phyloP scores from a whole-genome alignment of 2,797 vertebrate genomes.

The Oophaga sylvatica region DNA sequence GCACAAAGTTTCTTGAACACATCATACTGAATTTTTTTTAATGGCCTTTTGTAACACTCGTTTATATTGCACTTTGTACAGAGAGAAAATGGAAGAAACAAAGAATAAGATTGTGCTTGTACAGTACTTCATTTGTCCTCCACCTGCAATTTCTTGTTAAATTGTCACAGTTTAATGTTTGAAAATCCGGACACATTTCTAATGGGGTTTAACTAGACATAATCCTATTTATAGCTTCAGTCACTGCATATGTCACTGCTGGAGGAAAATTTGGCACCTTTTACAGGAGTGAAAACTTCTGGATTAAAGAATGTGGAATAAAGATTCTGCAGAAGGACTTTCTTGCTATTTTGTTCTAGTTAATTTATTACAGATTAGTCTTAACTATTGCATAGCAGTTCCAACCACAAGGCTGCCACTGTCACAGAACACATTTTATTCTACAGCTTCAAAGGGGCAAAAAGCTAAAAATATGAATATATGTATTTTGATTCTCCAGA shows the following conservation, averaged over 20 bases:
- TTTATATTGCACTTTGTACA: slow-evolving; percentile 1
- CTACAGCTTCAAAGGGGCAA: slow-evolving; percentile 2
- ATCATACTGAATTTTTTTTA: not conserved
- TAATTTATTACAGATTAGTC: slow-evolving; percentile 23
- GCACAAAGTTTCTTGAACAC: not conserved
- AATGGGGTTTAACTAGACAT: slow-evolving; percentile 46
- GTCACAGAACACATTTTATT: slow-evolving; percentile 8
- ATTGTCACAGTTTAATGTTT: slow-evolving; percentile 37
- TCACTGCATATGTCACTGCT: slow-evolving; percentile 42
- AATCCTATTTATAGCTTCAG: slow-evolving; percentile 48
- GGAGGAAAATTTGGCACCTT: slow-evolving; percentile 21
- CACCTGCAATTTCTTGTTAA: slow-evolving; percentile 36
- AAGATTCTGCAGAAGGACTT: not conserved
- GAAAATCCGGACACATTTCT: slow-evolving; percentile 39
- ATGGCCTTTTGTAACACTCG: not conserved
- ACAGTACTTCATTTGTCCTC: slow-evolving; percentile 25
- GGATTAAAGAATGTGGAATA: slow-evolving; percentile 37
- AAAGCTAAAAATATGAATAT: slow-evolving; percentile 26
- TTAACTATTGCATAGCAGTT: slow-evolving; percentile 34
- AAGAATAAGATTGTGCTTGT: slow-evolving; percentile 11
- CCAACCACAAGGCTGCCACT: not conserved
- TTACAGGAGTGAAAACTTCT: slow-evolving; percentile 25
- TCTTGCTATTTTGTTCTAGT: not conserved
- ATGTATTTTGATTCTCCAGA: slow-evolving; percentile 13
- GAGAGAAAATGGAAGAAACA: slow-evolving; percentile 1